A percentile compares a stretch with the other conserved stretches of the same genome.
Evolutionary conservation across 2,888 invertebrate genomes (phyloP).

Genomic region (Coelogynopora nodosa): DNA sequence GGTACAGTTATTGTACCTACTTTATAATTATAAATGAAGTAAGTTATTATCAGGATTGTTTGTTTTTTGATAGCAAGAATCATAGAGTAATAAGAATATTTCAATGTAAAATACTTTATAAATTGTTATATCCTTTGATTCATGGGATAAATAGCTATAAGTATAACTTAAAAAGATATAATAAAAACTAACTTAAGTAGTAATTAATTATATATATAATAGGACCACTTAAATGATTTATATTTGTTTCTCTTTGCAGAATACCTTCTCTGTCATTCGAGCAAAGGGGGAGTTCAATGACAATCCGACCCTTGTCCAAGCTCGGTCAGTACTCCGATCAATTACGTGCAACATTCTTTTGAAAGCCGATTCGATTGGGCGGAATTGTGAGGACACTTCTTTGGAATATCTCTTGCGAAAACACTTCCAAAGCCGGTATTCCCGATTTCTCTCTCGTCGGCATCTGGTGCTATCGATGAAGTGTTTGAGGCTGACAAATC

Average conservation of each 20-base stretch:
- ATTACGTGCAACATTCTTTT: background rate
- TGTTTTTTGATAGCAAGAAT: too few species aligned
- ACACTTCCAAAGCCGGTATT: background rate
- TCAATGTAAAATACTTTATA: too few species aligned
- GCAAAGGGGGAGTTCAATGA: background rate
- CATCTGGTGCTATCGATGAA: background rate
- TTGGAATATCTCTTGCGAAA: conserved; percentile 10
- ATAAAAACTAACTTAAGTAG: too few species aligned
- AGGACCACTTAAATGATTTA: background rate
- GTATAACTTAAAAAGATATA: background rate
- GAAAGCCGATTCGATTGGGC: conserved; percentile 3
- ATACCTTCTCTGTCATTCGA: background rate
- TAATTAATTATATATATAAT: background rate
- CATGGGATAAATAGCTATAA: background rate
- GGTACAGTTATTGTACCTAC: too few species aligned
- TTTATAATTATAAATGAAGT: too few species aligned
- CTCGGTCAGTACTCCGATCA: background rate
- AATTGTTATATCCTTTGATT: too few species aligned
- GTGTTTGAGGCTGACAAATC: background rate
- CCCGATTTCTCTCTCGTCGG: background rate
- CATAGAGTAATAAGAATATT: too few species aligned
- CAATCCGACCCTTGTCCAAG: background rate
- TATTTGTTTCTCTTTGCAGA: background rate
- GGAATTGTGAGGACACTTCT: conserved; percentile 5
- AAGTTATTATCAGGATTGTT: too few species aligned